Evolutionary conservation across 2,797 vertebrate genomes (phyloP).

Genomic region (Spheniscus humboldti): DNA sequence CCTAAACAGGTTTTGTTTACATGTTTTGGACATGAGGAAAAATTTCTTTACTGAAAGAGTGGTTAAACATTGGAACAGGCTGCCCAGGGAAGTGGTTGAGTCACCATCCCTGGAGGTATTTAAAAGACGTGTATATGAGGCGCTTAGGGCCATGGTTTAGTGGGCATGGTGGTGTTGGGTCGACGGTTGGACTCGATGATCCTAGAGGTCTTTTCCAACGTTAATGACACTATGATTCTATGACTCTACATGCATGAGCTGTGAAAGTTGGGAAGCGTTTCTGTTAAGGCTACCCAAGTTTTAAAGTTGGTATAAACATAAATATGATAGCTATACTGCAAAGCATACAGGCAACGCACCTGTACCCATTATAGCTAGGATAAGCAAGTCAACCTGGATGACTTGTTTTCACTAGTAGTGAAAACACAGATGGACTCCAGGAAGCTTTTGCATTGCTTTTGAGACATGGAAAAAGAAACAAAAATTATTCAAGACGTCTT

Average conservation of each 20-base stretch:
- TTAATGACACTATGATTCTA: no score
- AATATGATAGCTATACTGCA: not conserved
- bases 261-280: not conserved
- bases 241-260: not conserved
- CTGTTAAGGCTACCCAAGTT: not conserved
- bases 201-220: no score
- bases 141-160: no score
- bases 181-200: no score
- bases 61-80: no score
- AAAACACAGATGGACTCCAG: not conserved
- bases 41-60: no score
- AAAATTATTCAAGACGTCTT: not conserved
- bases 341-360: not conserved
- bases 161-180: no score
- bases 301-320: not conserved
- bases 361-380: not conserved
- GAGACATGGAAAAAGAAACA: not conserved
- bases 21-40: no score
- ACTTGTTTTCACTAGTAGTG: not conserved
- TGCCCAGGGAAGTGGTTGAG: no score
- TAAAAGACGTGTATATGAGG: no score
- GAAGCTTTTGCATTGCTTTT: not conserved
- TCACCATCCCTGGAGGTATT: no score
- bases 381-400: not conserved
- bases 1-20: not conserved